phyloP scores from a whole-genome alignment of 1,140 invertebrate genomes.

The Coelopa frigida region DNA sequence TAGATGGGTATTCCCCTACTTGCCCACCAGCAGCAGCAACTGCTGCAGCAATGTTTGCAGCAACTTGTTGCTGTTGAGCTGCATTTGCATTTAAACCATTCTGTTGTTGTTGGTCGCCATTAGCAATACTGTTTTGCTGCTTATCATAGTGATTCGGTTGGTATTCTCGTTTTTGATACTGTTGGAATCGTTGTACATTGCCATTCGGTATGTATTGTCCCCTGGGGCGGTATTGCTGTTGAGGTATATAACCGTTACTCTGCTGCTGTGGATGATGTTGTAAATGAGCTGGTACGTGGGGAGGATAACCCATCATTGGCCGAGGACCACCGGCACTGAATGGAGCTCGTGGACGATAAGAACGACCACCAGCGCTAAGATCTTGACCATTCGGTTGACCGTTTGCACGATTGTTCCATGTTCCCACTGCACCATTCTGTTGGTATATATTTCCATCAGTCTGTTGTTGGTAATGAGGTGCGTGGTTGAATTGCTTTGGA shows the following conservation, averaged over 20 bases:
- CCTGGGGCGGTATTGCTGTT: slow-evolving; percentile 26
- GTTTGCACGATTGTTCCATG: slow-evolving; percentile 18
- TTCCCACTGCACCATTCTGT: slow-evolving; percentile 12
- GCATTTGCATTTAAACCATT: slow-evolving; percentile 9
- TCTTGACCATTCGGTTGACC: slow-evolving; percentile 21
- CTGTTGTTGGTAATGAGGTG: slow-evolving; percentile 16
- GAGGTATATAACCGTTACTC: slow-evolving; percentile 25
- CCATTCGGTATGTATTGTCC: slow-evolving; percentile 36
- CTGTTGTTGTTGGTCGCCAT: slow-evolving; percentile 14
- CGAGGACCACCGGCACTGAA: slow-evolving; percentile 28
- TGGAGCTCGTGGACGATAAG: slow-evolving; percentile 35
- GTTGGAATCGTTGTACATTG: slow-evolving; percentile 38
- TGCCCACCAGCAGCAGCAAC: slow-evolving; percentile 24
- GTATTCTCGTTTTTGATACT: slow-evolving; percentile 38
- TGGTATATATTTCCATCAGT: slow-evolving; percentile 30
- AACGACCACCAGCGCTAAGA: slow-evolving; percentile 11
- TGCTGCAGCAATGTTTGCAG: slow-evolving; percentile 38
- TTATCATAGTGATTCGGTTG: slow-evolving; percentile 28
- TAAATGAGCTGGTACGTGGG: slow-evolving; percentile 26
- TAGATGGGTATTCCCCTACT: slow-evolving; percentile 23
- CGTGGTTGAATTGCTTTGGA: too few relatives aligned
- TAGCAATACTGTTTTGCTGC: slow-evolving; percentile 10
- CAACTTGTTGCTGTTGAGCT: slow-evolving; percentile 24
- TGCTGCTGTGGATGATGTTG: slow-evolving; percentile 33
- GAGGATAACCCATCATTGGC: slow-evolving; percentile 14